phyloP scores from a whole-genome alignment of 2,797 vertebrate species.

The Cygnus olor region DNA sequence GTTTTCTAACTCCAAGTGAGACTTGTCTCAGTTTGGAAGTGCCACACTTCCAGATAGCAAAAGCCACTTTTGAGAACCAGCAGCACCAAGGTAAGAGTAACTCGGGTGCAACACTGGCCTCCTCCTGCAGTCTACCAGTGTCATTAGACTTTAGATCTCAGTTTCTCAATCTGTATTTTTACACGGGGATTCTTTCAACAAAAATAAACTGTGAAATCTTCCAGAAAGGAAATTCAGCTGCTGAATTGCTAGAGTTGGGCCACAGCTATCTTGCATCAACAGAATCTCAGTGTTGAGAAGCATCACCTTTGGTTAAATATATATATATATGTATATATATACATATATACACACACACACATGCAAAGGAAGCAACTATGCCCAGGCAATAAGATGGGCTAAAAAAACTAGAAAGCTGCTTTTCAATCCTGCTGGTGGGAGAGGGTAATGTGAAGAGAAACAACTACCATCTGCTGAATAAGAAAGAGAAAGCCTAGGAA shows the following conservation, averaged over 20 bases:
- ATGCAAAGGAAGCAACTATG: not conserved
- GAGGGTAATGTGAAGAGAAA: not conserved
- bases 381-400: not conserved
- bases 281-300: not conserved
- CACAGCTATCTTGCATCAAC: not conserved
- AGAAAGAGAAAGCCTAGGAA: not conserved
- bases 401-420: not conserved
- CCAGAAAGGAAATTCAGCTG: not conserved
- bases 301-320: not conserved
- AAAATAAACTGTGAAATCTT: conserved; percentile 27
- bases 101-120: not conserved
- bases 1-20: not conserved
- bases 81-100: not conserved
- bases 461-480: not conserved
- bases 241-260: not conserved
- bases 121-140: not conserved
- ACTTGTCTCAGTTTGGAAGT: not conserved
- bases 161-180: not conserved
- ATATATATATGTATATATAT: too few relatives aligned
- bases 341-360: not conserved
- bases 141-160: not conserved
- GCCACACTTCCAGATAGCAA: not conserved
- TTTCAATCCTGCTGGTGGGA: not conserved
- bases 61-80: not conserved
- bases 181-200: not conserved